Evolutionary conservation across 1,140 invertebrate species (phyloP), one percentile per base, ranked within the genome.

Genomic region (Macrobrachium rosenbergii): DNA sequence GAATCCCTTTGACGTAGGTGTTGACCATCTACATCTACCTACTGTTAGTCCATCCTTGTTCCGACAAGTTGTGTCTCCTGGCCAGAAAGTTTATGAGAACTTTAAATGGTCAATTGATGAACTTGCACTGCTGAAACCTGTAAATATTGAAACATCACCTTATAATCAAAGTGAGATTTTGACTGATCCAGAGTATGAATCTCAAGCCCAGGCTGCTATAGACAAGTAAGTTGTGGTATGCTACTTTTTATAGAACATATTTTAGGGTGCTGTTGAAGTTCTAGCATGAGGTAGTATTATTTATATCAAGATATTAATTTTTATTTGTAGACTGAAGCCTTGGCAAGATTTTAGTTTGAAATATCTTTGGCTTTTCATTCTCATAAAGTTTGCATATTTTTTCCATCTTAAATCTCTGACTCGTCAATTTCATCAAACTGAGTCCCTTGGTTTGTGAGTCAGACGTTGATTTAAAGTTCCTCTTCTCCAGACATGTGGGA

Each of bases 61-160:
- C 43, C 76, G 59, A 12, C 82, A 84, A n/a, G 87, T 88, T 62
- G 87, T 88, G 21, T 88, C 87, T 21, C 87, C 87, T 16, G 84
- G 87, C 63, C 75, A 83, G 23, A 83, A 88, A 17, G 82, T 62
- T 28, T 82, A 84, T 52, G n/a, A 19, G 11, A 83, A 88, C 8
- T 88, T 88, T 60, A 64, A 67, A 28, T 88, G 87, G 87, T 81
- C 81, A 12, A 88, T 88, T n/a, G 87, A 88, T 81, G 75, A 88
- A 43, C 77, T 88, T 58, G 87, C 87, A 17, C n/a, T 75, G 2
- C 67, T 88, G 58, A 14, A 84, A 8, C 87, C 87, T n/a, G 82
- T 43, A 11, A 83, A 84, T 16, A 88, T 88, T 45, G 87, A 88
- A 59, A 88, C 87, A 0, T 88, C 87, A 14, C 87, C 87, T 12